Base-by-base conservation (phyloP, 2,113 vertebrate species). In the Pyrgilauda ruficollis region DNA sequence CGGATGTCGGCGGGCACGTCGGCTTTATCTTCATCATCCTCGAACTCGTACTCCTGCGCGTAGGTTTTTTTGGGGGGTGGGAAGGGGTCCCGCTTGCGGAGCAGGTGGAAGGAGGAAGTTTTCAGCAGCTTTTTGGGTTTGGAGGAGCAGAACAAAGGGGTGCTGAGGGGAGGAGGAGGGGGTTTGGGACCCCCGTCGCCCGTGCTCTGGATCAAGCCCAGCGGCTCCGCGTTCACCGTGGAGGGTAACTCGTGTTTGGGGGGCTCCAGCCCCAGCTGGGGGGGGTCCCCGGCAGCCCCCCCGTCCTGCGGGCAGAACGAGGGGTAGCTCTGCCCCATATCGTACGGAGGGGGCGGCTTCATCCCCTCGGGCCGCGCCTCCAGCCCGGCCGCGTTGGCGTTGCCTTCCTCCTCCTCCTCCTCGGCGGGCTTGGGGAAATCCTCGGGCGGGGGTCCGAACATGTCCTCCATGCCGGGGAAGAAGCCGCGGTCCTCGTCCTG, bases 401-500 rank as follows among this genome's bases (percentile, higher is more conserved):
- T 3, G 95, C 96, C 30, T 2, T 78, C 90, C 15, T 92, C 90
- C 4, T 92, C 90, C 3, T 98, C 99, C 0, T 98, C 98, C 35
- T 98, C 99, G 0, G 96, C 83, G 7, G 98, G 93, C 92, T 99
- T 99, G 67, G 97, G 50, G 56, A 98, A 99, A 37, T 99, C 99
- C 3, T 99, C 99, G 0, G 96, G 93, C 0, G 96, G 97, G 0
- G 98, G 96, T 3, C 99, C 99, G 33, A 99, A 99, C 99, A 99
- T 99, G 97, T 99, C 99, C 80, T 99, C 99, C 99, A 99, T 99
- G 35, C 98, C 99, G 15, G 99, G 99, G 50, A 99, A 99, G 93
- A 99, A 99, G 14, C 99, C 98, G 13, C 99, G 98, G 44, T 99
- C 99, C 77, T 98, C 98, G 6, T 99, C 99, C 90, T 99, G 99